Conservation (phyloP, 2,113 vertebrate genomes). For the Odobenus rosmarus region DNA sequence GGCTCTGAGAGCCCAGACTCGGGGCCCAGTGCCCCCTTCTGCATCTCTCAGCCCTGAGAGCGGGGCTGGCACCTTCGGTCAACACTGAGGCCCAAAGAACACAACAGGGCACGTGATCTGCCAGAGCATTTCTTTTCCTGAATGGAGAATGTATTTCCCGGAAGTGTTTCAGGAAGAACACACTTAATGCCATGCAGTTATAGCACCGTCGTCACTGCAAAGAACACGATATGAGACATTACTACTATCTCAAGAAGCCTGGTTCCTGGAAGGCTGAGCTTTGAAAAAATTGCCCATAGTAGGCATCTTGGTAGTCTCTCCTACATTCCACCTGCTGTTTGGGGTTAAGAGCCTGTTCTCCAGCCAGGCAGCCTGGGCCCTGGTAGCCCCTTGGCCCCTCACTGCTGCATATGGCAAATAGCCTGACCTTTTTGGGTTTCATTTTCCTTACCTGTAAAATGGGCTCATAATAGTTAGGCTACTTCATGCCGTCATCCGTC, state of each 20-base stretch:
- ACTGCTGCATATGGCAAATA: background rate
- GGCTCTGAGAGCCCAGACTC: background rate
- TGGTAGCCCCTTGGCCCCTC: background rate
- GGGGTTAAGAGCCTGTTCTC: background rate
- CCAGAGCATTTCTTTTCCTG: background rate
- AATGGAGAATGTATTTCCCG: background rate
- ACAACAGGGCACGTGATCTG: too few species aligned
- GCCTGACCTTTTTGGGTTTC: background rate
- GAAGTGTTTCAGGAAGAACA: background rate
- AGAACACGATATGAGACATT: background rate
- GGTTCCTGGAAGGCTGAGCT: background rate
- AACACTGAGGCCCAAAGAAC: background rate
- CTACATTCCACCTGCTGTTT: background rate
- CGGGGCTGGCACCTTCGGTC: too few species aligned
- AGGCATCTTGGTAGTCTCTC: background rate
- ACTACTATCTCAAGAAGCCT: background rate
- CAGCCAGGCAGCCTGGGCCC: background rate
- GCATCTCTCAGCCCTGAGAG: background rate
- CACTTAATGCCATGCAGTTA: background rate
- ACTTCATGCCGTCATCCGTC: accelerated
- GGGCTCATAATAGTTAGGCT: background rate
- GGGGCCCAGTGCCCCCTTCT: accelerated
- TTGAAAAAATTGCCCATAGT: background rate
- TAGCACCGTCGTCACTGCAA: background rate
- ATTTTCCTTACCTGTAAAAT: background rate